Evolutionary conservation across 2,797 vertebrate species (phyloP).

Genomic region (Sciaenops ocellatus): DNA sequence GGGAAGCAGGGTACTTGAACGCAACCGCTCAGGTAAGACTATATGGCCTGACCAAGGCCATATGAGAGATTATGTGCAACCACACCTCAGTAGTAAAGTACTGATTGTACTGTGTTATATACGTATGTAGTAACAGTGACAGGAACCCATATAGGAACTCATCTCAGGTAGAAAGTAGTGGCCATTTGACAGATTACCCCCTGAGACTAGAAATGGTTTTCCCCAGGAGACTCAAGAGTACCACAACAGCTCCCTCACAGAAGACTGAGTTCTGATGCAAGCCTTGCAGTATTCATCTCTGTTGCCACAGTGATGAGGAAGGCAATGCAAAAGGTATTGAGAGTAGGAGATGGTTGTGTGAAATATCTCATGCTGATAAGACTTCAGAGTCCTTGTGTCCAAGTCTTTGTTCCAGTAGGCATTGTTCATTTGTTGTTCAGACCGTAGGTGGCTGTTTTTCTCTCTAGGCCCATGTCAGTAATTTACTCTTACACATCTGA

Average conservation of each 20-base stretch:
- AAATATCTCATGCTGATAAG: conserved; percentile 36
- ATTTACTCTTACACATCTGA: conserved; percentile 66
- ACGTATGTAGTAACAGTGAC: conserved; percentile 21
- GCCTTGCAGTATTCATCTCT: conserved; percentile 35
- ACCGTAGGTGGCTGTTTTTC: conserved; percentile 54
- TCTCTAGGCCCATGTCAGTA: conserved; percentile 46
- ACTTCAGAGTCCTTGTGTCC: conserved; percentile 32
- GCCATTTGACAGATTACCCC: conserved; percentile 45
- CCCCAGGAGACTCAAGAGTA: conserved; percentile 18
- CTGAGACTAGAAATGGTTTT: conserved; percentile 23
- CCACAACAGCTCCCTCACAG: conserved; percentile 21
- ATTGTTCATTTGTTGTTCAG: conserved; percentile 47
- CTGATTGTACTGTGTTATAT: conserved; percentile 9
- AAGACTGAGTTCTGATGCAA: conserved; percentile 29
- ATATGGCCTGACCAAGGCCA: background rate
- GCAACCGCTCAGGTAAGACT: conserved; percentile 94
- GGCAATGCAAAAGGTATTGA: conserved; percentile 30
- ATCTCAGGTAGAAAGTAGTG: conserved; percentile 38
- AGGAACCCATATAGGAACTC: conserved; percentile 31
- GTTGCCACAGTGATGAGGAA: conserved; percentile 62
- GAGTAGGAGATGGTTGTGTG: conserved; percentile 30
- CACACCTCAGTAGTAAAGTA: conserved; percentile 1
- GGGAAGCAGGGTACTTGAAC: conserved; percentile 90
- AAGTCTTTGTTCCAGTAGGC: conserved; percentile 19
- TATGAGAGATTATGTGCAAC: background rate